Conservation (phyloP, 2,888 invertebrate species). For the Stenichneumon culpator region DNA sequence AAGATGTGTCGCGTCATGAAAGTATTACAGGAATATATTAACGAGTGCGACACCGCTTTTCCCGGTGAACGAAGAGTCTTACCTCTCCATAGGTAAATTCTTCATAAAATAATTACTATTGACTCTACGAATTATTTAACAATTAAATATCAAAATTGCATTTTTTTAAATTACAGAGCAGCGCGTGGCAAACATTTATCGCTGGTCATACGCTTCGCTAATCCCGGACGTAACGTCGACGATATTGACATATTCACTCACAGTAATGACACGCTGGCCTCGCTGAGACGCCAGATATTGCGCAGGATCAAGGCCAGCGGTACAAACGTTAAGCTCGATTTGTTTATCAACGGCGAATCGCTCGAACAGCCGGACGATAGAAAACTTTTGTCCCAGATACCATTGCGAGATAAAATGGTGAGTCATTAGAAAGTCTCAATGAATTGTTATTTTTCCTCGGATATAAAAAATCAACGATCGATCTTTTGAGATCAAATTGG, state of each 20-base stretch:
- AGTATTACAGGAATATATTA: constrained; percentile 97
- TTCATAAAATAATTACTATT: background rate
- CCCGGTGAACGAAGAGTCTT: constrained; percentile 95
- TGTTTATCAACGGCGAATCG: constrained; percentile 95
- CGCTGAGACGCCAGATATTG: constrained; percentile 92
- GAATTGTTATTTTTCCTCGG: constrained; percentile 65
- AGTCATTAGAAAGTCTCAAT: constrained; percentile 76
- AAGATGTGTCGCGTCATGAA: constrained; percentile 97
- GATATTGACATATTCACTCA: constrained; percentile 97
- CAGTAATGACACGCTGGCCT: constrained; percentile 96
- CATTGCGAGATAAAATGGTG: constrained; percentile 95
- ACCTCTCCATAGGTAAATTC: constrained; percentile 90
- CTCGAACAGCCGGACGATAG: constrained; percentile 95
- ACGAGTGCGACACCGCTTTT: constrained; percentile 96
- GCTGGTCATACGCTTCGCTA: constrained; percentile 94
- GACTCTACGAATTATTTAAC: background rate
- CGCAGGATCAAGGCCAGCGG: constrained; percentile 88
- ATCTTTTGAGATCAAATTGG: background rate
- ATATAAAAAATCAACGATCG: background rate
- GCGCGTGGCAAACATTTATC: constrained; percentile 96
- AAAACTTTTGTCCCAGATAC: constrained; percentile 94
- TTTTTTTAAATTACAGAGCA: constrained; percentile 87
- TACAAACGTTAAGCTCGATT: constrained; percentile 94
- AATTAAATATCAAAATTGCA: constrained; percentile 9
- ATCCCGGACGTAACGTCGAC: constrained; percentile 94